A percentile compares a stretch with the other conserved stretches of the same genome.
Evolutionary conservation across 2,113 vertebrate genomes (phyloP).

Genomic region (Paraplagusia blochii): DNA sequence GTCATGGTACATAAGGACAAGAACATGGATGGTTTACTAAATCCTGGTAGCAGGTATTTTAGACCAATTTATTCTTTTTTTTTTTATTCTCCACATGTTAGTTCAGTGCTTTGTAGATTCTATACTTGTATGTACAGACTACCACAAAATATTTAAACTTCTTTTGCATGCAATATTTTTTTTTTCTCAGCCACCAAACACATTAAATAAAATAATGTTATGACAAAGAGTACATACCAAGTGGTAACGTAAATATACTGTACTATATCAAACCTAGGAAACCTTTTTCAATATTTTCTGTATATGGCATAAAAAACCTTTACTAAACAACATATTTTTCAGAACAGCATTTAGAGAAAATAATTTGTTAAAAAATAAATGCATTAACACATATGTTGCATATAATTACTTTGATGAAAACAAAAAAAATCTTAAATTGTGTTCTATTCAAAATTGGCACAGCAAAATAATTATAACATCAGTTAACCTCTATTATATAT

Average conservation of each 20-base stretch:
- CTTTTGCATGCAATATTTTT: slow-evolving; percentile 52
- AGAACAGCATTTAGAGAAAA: slow-evolving; percentile 69
- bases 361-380: slow-evolving; percentile 71
- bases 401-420: slow-evolving; percentile 89
- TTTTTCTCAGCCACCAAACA: slow-evolving; percentile 46
- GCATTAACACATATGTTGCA: slow-evolving; percentile 89
- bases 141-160: slow-evolving; percentile 50
- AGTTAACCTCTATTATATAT: slow-evolving; percentile 23
- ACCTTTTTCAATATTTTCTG: slow-evolving; percentile 31
- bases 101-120: slow-evolving; percentile 6
- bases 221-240: slow-evolving; percentile 77
- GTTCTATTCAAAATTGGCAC: slow-evolving; percentile 86
- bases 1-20: slow-evolving; percentile 77
- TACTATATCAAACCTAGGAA: no score
- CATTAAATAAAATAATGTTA: slow-evolving; percentile 43
- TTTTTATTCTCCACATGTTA: slow-evolving; percentile 15
- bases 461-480: slow-evolving; percentile 64
- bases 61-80: slow-evolving; percentile 28
- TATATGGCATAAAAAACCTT: slow-evolving; percentile 75
- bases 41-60: slow-evolving; percentile 61
- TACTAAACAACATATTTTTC: slow-evolving; percentile 63
- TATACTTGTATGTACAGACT: no score
- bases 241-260: slow-evolving; percentile 68
- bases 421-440: slow-evolving; percentile 57
- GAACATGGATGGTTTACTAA: slow-evolving; percentile 69